Conservation (phyloP, 92 coral and sea anemone species). For the Actinostola sp. region DNA sequence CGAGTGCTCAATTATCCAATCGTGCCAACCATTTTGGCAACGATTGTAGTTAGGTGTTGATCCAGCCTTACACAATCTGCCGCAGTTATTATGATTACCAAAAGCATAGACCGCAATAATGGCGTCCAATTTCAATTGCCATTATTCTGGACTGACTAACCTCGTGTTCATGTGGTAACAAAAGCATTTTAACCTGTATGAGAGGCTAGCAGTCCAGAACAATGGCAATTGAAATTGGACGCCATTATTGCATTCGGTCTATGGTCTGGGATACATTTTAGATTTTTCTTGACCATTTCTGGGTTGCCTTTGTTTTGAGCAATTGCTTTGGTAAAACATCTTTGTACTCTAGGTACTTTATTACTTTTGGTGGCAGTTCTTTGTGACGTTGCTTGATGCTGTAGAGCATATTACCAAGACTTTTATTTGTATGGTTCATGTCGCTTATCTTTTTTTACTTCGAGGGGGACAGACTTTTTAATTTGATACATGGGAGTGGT, state of each 20-base stretch:
- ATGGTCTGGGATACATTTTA: too few relatives aligned
- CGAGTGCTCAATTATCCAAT: too few relatives aligned
- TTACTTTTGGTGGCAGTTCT: conserved; percentile 35
- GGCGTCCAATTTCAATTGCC: too few relatives aligned
- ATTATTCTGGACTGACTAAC: too few relatives aligned
- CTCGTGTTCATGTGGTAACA: too few relatives aligned
- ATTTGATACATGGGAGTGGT: conserved; percentile 19
- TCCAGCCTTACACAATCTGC: conserved; percentile 20
- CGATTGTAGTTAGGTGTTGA: too few relatives aligned
- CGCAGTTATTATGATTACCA: conserved; percentile 12
- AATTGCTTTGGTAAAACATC: conserved; percentile 25
- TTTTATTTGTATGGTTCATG: conserved; percentile 27
- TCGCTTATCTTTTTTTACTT: conserved; percentile 38
- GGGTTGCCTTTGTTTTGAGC: conserved; percentile 16
- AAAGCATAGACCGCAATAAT: conserved; percentile 23
- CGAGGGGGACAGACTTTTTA: conserved; percentile 7
- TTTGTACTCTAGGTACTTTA: conserved; percentile 24
- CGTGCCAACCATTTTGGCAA: too few relatives aligned
- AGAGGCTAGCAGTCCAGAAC: too few relatives aligned
- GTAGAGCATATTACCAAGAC: conserved; percentile 23
- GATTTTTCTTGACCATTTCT: neutral
- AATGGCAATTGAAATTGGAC: too few relatives aligned
- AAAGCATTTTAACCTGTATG: too few relatives aligned
- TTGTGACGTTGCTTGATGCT: conserved; percentile 9
- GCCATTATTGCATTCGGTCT: too few relatives aligned